These are phyloP conservation scores for Gouania willdenowi DNA, from an alignment of 2,797 vertebrate genomes.

Conservation along the genomic window DNA sequence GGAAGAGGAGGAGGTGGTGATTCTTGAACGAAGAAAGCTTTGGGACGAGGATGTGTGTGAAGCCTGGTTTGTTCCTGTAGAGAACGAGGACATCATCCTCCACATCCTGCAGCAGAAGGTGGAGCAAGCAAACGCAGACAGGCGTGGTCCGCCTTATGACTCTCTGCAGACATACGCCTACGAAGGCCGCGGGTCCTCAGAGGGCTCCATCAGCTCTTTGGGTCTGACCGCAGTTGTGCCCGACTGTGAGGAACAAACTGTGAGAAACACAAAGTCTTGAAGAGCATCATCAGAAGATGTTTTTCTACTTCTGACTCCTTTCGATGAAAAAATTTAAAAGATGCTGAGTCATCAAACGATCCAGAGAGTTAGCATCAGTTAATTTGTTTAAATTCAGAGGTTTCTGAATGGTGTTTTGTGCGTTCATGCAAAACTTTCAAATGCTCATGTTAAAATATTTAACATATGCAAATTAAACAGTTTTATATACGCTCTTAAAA, in stretches of 20 bases:
- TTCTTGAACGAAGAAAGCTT: conserved; percentile 20
- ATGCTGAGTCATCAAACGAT: too few species aligned
- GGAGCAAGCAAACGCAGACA: conserved; percentile 81
- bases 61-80: conserved; percentile 60
- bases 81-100: conserved; percentile 81
- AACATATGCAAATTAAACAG: too few species aligned
- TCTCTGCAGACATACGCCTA: conserved; percentile 94
- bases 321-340: too few species aligned
- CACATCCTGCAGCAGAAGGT: conserved; percentile 85
- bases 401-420: too few species aligned
- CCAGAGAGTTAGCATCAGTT: too few species aligned
- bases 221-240: conserved; percentile 79
- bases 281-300: conserved; percentile 1
- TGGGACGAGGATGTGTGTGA: not conserved
- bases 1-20: conserved; percentile 39
- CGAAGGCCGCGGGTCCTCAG: conserved; percentile 83
- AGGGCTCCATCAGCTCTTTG: conserved; percentile 88
- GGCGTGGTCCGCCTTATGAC: conserved; percentile 86
- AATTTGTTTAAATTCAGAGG: too few species aligned
- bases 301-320: not conserved
- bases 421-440: too few species aligned
- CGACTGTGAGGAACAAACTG: conserved; percentile 76
- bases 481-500: too few species aligned
- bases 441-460: too few species aligned
- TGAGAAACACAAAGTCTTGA: conserved; percentile 54